Conservation (phyloP, 2,888 invertebrate genomes). For the Sphaeridia pumilis region DNA sequence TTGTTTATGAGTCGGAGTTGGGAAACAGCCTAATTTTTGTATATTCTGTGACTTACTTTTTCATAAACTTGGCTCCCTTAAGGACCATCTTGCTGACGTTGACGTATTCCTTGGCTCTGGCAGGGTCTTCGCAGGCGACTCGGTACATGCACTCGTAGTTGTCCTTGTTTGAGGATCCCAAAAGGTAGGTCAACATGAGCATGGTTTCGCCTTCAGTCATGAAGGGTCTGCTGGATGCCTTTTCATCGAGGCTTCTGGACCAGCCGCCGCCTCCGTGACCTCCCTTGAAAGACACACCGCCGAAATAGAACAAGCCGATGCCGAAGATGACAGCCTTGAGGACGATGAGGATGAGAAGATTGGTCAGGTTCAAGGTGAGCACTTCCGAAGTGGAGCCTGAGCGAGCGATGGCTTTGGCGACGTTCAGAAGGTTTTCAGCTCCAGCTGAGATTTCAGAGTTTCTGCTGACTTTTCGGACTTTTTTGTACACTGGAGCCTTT, state of each 20-base stretch:
- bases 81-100: slow-evolving; percentile 64
- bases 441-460: slow-evolving; percentile 18
- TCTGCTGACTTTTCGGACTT: slow-evolving; percentile 3
- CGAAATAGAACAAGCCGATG: slow-evolving; percentile 51
- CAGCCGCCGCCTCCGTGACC: slow-evolving; percentile 44
- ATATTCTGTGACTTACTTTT: slow-evolving; percentile 55
- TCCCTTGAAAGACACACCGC: slow-evolving; percentile 36
- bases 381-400: slow-evolving; percentile 45
- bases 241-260: slow-evolving; percentile 28
- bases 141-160: slow-evolving; percentile 61
- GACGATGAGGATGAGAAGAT: slow-evolving; percentile 63
- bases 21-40: no score
- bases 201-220: slow-evolving; percentile 60
- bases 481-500: slow-evolving; percentile 10
- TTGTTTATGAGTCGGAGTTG: no score
- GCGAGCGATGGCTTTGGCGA: slow-evolving; percentile 33
- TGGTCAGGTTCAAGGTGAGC: slow-evolving; percentile 68
- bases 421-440: slow-evolving; percentile 29
- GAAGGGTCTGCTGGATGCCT: slow-evolving; percentile 25
- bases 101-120: slow-evolving; percentile 59
- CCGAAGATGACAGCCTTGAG: slow-evolving; percentile 71
- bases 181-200: slow-evolving; percentile 56
- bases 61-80: slow-evolving; percentile 55
- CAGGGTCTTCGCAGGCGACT: slow-evolving; percentile 62
- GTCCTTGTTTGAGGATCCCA: slow-evolving; percentile 48